phyloP scores from a whole-genome alignment of 23 tunicate species.

The Ascidia mentula region DNA sequence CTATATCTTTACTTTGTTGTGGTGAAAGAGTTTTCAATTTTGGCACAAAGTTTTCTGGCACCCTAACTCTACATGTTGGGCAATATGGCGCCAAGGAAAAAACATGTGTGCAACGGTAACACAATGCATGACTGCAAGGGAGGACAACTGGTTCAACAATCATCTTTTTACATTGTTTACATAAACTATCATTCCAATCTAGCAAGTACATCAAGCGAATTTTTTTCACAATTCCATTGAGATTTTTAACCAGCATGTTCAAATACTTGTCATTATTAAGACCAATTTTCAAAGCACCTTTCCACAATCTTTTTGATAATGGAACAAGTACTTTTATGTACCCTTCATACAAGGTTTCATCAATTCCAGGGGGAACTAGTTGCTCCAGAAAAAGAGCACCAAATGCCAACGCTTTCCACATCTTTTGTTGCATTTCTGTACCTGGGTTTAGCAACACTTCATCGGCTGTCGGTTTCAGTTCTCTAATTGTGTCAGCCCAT shows the following conservation, averaged over 20 bases:
- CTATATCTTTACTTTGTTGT: constrained; percentile 17
- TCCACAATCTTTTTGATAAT: constrained; percentile 34
- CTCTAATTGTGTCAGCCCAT: constrained; percentile 18
- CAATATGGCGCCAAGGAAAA: constrained; percentile 15
- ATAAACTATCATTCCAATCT: constrained; percentile 37
- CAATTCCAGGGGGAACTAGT: constrained; percentile 34
- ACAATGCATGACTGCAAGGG: constrained; percentile 49
- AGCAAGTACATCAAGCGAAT: constrained; percentile 27
- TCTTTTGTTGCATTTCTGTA: not conserved
- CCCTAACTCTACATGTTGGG: constrained; percentile 26
- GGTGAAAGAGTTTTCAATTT: not conserved
- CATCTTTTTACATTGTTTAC: constrained; percentile 33
- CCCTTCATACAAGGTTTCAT: not conserved
- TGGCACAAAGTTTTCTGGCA: constrained; percentile 38
- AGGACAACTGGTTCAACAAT: constrained; percentile 46
- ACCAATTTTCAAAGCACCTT: constrained; percentile 40
- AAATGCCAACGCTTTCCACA: constrained; percentile 40
- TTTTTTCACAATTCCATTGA: constrained; percentile 29
- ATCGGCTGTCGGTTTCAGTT: not conserved
- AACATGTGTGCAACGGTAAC: constrained; percentile 24
- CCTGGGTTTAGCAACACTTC: not conserved
- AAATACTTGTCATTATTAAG: constrained; percentile 33
- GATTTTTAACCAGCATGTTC: constrained; percentile 34
- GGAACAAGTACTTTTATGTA: constrained; percentile 46
- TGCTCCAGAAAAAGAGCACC: constrained; percentile 49